phyloP scores from a whole-genome alignment of 2,888 invertebrate genomes.

The Pachycephus smyrnensis region DNA sequence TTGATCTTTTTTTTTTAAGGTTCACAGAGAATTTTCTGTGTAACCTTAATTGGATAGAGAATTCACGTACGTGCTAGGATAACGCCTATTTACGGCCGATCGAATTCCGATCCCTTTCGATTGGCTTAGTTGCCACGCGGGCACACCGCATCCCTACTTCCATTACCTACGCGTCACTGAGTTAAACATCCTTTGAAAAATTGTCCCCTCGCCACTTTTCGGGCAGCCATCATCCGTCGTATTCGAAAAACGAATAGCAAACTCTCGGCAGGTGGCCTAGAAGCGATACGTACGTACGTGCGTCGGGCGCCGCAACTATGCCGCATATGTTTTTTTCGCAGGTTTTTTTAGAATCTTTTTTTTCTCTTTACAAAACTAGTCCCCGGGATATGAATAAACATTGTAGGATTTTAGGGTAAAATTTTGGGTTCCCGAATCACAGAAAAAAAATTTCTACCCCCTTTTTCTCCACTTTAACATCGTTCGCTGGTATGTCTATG shows the following conservation, averaged over 20 bases:
- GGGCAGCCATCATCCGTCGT: conserved; percentile 31
- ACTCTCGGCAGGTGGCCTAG: conserved; percentile 56
- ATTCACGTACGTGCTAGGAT: not conserved
- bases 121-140: conserved; percentile 66
- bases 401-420: conserved; percentile 5
- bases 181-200: conserved; percentile 47
- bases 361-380: conserved; percentile 5
- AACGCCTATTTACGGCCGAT: not conserved
- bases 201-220: conserved; percentile 34
- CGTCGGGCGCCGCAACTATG: conserved; percentile 13
- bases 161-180: conserved; percentile 65
- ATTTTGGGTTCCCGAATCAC: conserved; percentile 16
- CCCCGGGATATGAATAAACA: conserved; percentile 21
- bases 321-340: conserved; percentile 19
- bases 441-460: conserved; percentile 20
- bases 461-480: conserved; percentile 11
- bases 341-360: conserved; percentile 24
- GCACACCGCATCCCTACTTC: conserved; percentile 54
- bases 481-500: conserved; percentile 18
- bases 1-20: not conserved
- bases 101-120: conserved; percentile 37
- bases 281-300: conserved; percentile 7
- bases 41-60: not conserved
- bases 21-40: not conserved
- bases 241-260: conserved; percentile 43